phyloP scores from a whole-genome alignment of 35 echinoderm and acorn worm species.

The Anneissia japonica region DNA sequence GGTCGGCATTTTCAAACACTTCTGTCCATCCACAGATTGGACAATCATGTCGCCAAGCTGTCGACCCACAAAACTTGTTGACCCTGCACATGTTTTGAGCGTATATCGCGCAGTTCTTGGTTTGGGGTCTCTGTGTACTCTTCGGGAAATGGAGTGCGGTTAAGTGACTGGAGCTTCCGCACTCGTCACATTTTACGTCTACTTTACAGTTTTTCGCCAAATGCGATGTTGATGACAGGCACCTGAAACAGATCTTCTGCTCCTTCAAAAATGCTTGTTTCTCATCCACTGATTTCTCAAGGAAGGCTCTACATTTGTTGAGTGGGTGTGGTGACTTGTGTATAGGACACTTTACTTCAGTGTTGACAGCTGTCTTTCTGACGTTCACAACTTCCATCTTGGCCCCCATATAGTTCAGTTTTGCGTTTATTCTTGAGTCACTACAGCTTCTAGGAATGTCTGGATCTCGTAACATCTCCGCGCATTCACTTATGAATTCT shows the following conservation, averaged over 20 bases:
- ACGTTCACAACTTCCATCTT: too few species aligned
- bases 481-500: not conserved
- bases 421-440: too few species aligned
- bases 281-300: conserved; percentile 12
- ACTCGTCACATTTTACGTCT: conserved; percentile 4
- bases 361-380: not conserved
- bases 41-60: conserved; percentile 1
- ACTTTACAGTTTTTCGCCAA: conserved; percentile 31
- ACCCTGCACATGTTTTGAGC: conserved; percentile 34
- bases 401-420: too few species aligned
- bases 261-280: conserved; percentile 29
- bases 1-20: conserved; percentile 27
- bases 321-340: conserved; percentile 37
- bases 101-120: not conserved
- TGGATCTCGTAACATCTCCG: not conserved
- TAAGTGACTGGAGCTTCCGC: not conserved
- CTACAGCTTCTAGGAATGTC: not conserved
- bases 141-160: not conserved
- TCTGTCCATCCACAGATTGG: conserved; percentile 23
- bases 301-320: conserved; percentile 35
- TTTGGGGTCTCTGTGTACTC: not conserved
- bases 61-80: not conserved
- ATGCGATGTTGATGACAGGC: conserved; percentile 11
- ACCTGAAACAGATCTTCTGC: conserved; percentile 25
- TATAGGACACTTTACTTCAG: conserved; percentile 11